A percentile compares a stretch with the other conserved stretches of the same genome.
Evolutionary conservation across 92 coral and sea anemone species (phyloP).

Genomic region (Plumapathes pennacea): DNA sequence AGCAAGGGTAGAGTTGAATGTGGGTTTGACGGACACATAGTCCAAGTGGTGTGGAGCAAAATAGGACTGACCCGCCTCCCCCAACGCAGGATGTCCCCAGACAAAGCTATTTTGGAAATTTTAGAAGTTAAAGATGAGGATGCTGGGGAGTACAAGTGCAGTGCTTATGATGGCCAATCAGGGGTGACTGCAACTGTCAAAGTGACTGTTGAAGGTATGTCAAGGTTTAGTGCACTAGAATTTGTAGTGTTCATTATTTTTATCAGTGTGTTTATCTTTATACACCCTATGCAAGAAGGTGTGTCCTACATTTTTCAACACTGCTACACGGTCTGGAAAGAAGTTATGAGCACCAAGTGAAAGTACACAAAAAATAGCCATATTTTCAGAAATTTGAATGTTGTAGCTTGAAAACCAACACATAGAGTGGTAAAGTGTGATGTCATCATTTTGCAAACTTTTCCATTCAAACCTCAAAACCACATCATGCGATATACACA

Average conservation of each 20-base stretch:
- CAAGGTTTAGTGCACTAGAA: not conserved
- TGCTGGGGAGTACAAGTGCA: slow-evolving; percentile 67
- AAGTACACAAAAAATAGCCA: no score
- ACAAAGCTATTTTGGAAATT: slow-evolving; percentile 47
- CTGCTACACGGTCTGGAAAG: no score
- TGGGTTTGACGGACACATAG: slow-evolving; percentile 62
- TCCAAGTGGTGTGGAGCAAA: slow-evolving; percentile 72
- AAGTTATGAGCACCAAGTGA: no score
- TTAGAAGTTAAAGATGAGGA: slow-evolving; percentile 39
- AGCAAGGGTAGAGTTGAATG: slow-evolving; percentile 56
- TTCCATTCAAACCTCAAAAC: no score
- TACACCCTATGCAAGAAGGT: no score
- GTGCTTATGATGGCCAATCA: slow-evolving; percentile 54
- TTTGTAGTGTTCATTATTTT: not conserved
- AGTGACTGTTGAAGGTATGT: slow-evolving; percentile 65
- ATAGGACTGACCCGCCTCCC: slow-evolving; percentile 34
- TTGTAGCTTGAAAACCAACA: no score
- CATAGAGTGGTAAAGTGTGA: no score
- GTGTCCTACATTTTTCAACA: no score
- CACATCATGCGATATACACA: no score
- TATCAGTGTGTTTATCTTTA: no score
- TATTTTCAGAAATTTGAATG: no score
- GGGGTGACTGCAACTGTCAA: slow-evolving; percentile 40
- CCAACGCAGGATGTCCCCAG: slow-evolving; percentile 19
- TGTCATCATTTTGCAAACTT: no score